These are phyloP conservation scores for Turritopsis rubra DNA, from an alignment of 30 jellyfish, hydroid and myxozoan species.

Conservation along the genomic window DNA sequence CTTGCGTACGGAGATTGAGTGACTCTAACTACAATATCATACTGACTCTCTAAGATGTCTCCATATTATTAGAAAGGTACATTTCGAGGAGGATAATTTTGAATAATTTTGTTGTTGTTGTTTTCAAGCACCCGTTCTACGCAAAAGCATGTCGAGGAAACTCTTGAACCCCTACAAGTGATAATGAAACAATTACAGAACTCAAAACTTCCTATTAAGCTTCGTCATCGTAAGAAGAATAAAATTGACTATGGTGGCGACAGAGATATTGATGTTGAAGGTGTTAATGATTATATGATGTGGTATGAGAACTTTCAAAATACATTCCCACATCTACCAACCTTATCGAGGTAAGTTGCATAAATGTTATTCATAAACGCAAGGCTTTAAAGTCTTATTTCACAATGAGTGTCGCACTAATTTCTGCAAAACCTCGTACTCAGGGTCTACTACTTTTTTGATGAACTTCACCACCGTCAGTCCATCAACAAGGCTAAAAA, in stretches of 20 bases:
- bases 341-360: constrained; percentile 69
- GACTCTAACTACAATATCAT: too few relatives aligned
- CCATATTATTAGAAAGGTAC: too few relatives aligned
- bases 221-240: constrained; percentile 23
- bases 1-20: too few relatives aligned
- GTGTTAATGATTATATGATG: constrained; percentile 86
- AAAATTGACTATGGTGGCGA: constrained; percentile 79
- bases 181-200: neutral
- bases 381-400: too few relatives aligned
- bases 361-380: neutral
- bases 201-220: constrained; percentile 13
- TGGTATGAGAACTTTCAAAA: constrained; percentile 88
- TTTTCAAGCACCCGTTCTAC: neutral
- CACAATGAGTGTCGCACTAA: too few relatives aligned
- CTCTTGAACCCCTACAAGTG: neutral
- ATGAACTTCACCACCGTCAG: too few relatives aligned
- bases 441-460: too few relatives aligned
- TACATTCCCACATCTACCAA: constrained; percentile 58
- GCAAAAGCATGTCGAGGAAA: neutral
- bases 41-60: too few relatives aligned
- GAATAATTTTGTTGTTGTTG: too few relatives aligned
- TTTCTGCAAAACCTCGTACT: too few relatives aligned
- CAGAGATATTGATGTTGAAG: constrained; percentile 94
- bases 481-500: too few relatives aligned
- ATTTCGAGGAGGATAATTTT: neutral